Percentiles rank a stretch among this genome's conserved stretches.
phyloP scores from a whole-genome alignment of 1,140 invertebrate species.

The Triops longicaudatus region DNA sequence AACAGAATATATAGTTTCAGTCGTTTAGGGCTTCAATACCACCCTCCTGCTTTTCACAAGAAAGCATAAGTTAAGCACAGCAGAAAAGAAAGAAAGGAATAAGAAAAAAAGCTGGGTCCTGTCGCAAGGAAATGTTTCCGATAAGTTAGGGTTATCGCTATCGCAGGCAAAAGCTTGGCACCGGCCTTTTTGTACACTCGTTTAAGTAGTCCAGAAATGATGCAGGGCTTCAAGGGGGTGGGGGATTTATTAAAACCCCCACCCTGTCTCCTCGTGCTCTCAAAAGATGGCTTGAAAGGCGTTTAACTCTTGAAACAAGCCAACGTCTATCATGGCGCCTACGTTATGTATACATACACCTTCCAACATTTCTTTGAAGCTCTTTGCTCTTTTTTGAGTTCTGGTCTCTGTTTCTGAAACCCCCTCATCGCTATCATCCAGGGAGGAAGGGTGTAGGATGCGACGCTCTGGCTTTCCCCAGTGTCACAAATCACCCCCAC shows the following conservation, averaged over 20 bases:
- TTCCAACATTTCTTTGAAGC: neutral
- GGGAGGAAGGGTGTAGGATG: neutral
- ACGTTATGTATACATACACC: neutral
- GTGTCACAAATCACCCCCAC: neutral
- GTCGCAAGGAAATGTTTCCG: slow-evolving; percentile 11
- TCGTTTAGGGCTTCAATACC: too few relatives aligned
- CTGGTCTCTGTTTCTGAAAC: too few relatives aligned
- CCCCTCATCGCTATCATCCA: neutral
- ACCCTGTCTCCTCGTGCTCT: neutral
- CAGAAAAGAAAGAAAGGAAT: too few relatives aligned
- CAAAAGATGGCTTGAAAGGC: neutral
- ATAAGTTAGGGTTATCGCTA: slow-evolving; percentile 15
- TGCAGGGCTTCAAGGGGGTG: neutral
- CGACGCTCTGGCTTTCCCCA: neutral
- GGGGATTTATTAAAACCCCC: neutral
- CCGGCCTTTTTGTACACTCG: neutral
- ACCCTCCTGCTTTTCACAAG: neutral
- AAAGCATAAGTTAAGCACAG: neutral
- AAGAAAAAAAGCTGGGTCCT: neutral
- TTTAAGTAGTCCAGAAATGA: neutral
- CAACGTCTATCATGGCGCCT: neutral
- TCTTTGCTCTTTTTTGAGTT: neutral
- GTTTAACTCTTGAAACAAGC: neutral
- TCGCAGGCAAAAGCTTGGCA: neutral
- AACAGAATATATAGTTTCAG: too few relatives aligned